Conservation (phyloP, 2,113 vertebrate species). For the zebrafish (Danio rerio) region DNA sequence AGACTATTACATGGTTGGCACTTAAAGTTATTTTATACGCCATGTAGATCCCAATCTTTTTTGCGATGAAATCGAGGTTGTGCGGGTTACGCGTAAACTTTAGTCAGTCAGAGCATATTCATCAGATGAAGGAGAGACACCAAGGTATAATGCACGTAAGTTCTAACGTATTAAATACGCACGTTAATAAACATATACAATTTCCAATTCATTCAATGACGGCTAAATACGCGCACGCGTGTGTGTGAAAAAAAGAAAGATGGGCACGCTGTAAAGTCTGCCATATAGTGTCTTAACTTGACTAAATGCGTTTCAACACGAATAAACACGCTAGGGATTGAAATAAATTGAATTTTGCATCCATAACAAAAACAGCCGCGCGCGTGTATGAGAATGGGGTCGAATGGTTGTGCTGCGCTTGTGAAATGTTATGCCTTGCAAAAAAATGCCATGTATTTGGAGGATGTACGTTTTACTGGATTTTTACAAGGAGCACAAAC, state of each 20-base stretch:
- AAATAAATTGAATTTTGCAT: no score
- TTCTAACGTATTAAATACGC: not conserved
- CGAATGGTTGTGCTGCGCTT: not conserved
- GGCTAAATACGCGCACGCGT: not conserved
- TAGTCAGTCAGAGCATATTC: no score
- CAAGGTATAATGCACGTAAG: not conserved
- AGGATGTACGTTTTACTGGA: constrained; percentile 16
- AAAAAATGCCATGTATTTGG: constrained; percentile 16
- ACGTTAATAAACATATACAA: not conserved
- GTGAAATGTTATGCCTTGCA: not conserved
- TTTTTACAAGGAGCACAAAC: constrained; percentile 8
- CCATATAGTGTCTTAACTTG: no score
- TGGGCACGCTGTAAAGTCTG: no score
- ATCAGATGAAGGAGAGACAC: not conserved
- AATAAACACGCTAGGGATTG: no score
- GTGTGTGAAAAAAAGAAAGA: not conserved
- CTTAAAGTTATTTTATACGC: no score
- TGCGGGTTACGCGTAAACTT: no score
- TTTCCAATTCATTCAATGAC: not conserved
- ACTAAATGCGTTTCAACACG: no score
- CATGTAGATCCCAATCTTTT: no score
- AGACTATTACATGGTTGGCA: not conserved
- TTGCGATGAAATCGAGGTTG: no score
- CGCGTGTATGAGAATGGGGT: not conserved
- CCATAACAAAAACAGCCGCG: no score